Evolutionary conservation across 2,113 vertebrate genomes (phyloP).

Genomic region (Pomatorhinus ruficollis): DNA sequence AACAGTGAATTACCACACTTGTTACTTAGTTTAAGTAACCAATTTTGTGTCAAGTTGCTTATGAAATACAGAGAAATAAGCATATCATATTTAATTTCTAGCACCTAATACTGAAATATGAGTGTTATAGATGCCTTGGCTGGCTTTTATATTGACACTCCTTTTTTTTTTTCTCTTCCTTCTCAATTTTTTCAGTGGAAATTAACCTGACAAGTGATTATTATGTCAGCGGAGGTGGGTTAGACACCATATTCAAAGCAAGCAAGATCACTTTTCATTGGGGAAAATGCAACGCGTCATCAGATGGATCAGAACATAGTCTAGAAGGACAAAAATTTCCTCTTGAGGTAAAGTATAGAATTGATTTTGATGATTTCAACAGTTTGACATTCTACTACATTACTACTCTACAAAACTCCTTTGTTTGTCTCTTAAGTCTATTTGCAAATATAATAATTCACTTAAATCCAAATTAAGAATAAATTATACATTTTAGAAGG

Average conservation of each 20-base stretch:
- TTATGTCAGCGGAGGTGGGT: constrained; percentile 87
- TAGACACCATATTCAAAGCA: constrained; percentile 86
- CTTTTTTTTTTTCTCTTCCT: rapidly evolving
- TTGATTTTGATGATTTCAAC: background rate
- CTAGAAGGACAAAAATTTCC: constrained; percentile 91
- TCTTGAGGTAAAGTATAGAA: constrained; percentile 83
- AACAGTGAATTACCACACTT: background rate
- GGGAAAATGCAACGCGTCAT: constrained; percentile 92
- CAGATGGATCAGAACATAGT: constrained; percentile 94
- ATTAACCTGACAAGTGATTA: constrained; percentile 90
- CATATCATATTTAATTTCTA: background rate
- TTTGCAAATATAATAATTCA: background rate
- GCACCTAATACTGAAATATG: background rate
- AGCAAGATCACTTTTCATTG: constrained; percentile 94
- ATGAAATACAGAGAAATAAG: background rate
- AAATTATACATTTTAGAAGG: background rate
- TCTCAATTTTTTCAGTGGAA: constrained; percentile 80
- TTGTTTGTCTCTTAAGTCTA: background rate
- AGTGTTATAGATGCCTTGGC: background rate
- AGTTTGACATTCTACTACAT: background rate
- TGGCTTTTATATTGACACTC: background rate
- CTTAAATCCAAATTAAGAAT: background rate
- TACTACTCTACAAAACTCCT: background rate
- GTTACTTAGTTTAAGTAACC: background rate
- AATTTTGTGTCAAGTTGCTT: background rate